Base-by-base conservation (phyloP, 2,888 invertebrate genomes). In the Scaptomyza reducta region DNA sequence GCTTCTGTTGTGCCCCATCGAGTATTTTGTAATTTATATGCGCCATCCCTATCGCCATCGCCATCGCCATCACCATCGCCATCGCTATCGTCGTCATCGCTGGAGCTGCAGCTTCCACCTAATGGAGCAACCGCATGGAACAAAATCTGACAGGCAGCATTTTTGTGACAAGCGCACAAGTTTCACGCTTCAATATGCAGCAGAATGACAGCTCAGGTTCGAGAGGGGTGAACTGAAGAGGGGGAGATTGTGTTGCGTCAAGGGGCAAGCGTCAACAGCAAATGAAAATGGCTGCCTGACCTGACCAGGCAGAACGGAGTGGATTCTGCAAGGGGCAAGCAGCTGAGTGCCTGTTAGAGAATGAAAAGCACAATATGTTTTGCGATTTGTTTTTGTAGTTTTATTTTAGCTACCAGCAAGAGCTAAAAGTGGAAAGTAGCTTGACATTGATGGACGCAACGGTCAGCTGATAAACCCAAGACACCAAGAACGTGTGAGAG, bases 121-220 rank as follows among this genome's bases (percentile, higher is more conserved):
- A 63, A 45, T 31, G 64, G 53, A 45, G 61, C 71, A 62, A 63
- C 77, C 75, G 51, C 78, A 79, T 58, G 64, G 63, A 84, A 80
- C 76, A 56, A 85, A 89, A 87, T 89, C 90, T 90, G 89, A 89
- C 89, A 89, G 89, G 74, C 81, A 87, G 84, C 83, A 90, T 90
- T 90, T 90, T 88, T 89, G 90, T 89, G 90, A 89, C 89, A 90
- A 88, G 90, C 83, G 88, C 80, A 74, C 85, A 89, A 90, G 89
- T 90, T 89, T 89, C 90, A 87, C 90, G 89, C 87, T 88, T 74
- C 85, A 89, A 77, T 89, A 85, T 89, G 79, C 85, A 79, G 55
- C 69, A 54, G 70, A 74, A 57, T 74, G 83, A 70, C 71, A 70
- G 59, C 41, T 31, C 44, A 50, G 40, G 11, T 16, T 50, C 25